phyloP scores from a whole-genome alignment of 2,888 invertebrate species.

The Sesia apiformis region DNA sequence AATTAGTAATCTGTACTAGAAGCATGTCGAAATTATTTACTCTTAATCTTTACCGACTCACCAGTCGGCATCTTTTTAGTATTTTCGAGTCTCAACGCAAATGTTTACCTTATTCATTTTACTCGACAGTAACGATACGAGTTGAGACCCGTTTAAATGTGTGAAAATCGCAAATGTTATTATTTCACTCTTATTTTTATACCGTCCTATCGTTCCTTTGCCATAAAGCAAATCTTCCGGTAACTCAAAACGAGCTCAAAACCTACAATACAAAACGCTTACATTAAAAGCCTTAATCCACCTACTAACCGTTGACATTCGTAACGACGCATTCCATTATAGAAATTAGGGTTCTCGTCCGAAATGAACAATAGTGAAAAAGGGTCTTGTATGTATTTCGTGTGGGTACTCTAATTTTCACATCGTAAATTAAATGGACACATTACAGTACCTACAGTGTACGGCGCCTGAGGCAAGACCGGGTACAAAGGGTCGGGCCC shows the following conservation, averaged over 20 bases:
- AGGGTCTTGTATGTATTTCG: slow-evolving; percentile 16
- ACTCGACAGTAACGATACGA: too few relatives aligned
- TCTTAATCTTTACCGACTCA: too few relatives aligned
- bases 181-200: too few relatives aligned
- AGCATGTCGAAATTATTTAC: too few relatives aligned
- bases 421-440: slow-evolving; percentile 59
- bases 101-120: too few relatives aligned
- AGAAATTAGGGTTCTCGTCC: slow-evolving; percentile 6
- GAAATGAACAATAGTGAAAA: slow-evolving; percentile 29
- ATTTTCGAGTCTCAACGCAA: too few relatives aligned
- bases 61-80: too few relatives aligned
- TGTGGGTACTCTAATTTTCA: slow-evolving; percentile 28
- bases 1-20: neutral
- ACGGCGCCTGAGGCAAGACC: slow-evolving; percentile 35
- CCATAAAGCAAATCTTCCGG: neutral
- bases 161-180: too few relatives aligned
- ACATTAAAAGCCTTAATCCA: neutral
- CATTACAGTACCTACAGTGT: slow-evolving; percentile 33
- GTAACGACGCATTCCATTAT: slow-evolving; percentile 11
- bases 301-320: slow-evolving; percentile 15
- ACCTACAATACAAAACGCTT: neutral
- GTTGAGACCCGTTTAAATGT: too few relatives aligned
- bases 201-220: too few relatives aligned
- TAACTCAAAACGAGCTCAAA: neutral
- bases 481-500: slow-evolving; percentile 44